Percentiles rank a stretch among this genome's conserved stretches.
Evolutionary conservation across 2,888 invertebrate species (phyloP).

Genomic region (Callosobruchus maculatus): DNA sequence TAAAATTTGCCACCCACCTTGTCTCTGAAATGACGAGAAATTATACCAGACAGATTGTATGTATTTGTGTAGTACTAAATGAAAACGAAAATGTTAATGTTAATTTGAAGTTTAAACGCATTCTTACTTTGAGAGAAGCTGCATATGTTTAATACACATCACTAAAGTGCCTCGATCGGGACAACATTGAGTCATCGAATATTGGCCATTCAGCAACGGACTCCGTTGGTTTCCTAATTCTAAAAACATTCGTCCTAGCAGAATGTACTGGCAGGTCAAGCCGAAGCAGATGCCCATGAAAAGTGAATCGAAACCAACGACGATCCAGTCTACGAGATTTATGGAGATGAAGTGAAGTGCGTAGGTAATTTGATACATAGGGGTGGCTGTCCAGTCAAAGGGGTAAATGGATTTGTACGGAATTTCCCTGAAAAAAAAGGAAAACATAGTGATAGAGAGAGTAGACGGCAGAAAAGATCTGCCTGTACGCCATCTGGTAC

Average conservation of each 20-base stretch:
- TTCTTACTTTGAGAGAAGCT: conserved; percentile 10
- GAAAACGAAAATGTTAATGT: too few relatives aligned
- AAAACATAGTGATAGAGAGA: neutral
- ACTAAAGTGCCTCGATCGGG: conserved; percentile 1
- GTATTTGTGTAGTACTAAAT: too few relatives aligned
- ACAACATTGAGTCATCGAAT: neutral
- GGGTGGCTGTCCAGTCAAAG: conserved; percentile 14
- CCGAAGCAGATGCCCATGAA: conserved; percentile 18
- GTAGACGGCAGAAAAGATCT: too few relatives aligned
- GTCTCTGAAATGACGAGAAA: too few relatives aligned
- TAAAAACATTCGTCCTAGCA: conserved; percentile 8
- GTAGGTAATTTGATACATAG: conserved; percentile 17
- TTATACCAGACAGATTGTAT: too few relatives aligned
- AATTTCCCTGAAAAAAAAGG: conserved; percentile 3
- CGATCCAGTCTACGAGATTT: conserved; percentile 9
- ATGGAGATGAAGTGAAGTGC: conserved; percentile 10
- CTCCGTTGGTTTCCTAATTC: conserved; percentile 12
- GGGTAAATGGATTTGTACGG: conserved; percentile 18
- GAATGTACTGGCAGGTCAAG: conserved; percentile 15
- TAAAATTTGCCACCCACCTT: too few relatives aligned
- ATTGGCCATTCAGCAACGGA: neutral
- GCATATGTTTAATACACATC: conserved; percentile 17
- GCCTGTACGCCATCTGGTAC: too few relatives aligned
- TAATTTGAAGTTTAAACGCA: neutral
- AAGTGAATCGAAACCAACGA: conserved; percentile 18